phyloP scores from a whole-genome alignment of 2,113 vertebrate genomes.

The Eupsittula cactorum region DNA sequence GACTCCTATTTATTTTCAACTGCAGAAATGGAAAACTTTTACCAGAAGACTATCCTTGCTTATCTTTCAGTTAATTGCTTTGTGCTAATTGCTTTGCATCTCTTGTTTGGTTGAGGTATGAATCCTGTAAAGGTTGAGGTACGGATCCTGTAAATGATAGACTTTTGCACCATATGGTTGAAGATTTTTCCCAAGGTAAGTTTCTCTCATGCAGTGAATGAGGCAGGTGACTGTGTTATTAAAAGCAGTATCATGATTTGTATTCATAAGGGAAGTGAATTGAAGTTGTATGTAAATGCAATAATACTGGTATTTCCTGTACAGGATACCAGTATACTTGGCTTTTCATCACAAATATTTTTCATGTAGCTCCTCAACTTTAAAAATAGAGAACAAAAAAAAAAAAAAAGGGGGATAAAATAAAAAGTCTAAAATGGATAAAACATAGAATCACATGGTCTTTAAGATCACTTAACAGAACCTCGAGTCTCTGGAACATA shows the following conservation, averaged over 20 bases:
- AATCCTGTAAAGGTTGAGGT: neutral
- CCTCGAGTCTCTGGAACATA: rapidly evolving
- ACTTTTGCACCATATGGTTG: neutral
- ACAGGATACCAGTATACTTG: neutral
- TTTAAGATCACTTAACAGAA: neutral
- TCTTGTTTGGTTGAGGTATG: neutral
- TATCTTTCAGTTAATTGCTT: neutral
- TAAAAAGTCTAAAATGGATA: neutral
- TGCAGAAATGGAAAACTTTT: neutral
- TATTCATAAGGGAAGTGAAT: constrained; percentile 6
- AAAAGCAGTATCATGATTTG: neutral
- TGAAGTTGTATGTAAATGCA: constrained; percentile 7
- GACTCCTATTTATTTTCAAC: neutral
- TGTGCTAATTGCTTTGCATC: neutral
- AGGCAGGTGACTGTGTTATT: constrained; percentile 5
- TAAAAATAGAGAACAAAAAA: neutral
- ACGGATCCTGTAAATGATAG: neutral
- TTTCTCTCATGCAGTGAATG: neutral
- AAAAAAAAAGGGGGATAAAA: neutral
- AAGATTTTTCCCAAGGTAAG: neutral
- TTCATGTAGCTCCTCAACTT: neutral
- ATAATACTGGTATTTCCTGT: constrained; percentile 35
- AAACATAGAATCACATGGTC: rapidly evolving
- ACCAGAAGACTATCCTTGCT: neutral
- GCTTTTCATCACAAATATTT: constrained; percentile 1